Percentiles rank a stretch among this genome's conserved stretches.
Evolutionary conservation across 2,888 invertebrate species (phyloP).

Genomic region (Dynastes tityus): DNA sequence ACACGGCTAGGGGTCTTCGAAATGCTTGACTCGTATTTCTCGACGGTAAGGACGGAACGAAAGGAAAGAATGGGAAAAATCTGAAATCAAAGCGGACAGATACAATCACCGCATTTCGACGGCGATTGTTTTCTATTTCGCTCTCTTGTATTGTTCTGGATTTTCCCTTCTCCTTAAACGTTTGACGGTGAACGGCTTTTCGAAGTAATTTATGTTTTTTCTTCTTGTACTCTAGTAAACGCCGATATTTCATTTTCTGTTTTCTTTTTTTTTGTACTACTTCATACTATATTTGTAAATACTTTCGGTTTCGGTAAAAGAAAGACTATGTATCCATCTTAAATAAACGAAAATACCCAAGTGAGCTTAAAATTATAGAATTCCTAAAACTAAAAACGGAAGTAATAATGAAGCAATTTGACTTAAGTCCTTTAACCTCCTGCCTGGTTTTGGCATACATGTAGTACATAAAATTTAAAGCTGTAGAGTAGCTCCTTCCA

Average conservation of each 20-base stretch:
- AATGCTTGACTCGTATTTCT: conserved; percentile 24
- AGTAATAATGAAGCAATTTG: too few species aligned
- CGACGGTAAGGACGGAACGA: conserved; percentile 1
- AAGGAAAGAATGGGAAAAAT: conserved; percentile 27
- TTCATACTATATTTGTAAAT: not conserved
- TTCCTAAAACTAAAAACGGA: too few species aligned
- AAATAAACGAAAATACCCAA: too few species aligned
- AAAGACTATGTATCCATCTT: too few species aligned
- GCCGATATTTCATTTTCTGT: conserved; percentile 10
- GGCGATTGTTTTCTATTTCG: conserved; percentile 39
- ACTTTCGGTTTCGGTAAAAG: not conserved
- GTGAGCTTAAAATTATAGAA: too few species aligned
- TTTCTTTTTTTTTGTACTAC: not conserved
- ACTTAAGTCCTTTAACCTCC: too few species aligned
- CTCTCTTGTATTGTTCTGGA: conserved; percentile 29
- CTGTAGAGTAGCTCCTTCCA: too few species aligned
- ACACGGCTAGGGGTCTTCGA: conserved; percentile 10
- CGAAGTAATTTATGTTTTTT: conserved; percentile 31
- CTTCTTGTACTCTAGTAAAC: not conserved
- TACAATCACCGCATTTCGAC: conserved; percentile 38
- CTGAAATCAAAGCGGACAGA: conserved; percentile 38
- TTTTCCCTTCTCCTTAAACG: conserved; percentile 22
- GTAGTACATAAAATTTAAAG: too few species aligned
- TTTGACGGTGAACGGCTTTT: conserved; percentile 20
- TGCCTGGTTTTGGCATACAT: too few species aligned